These are phyloP conservation scores for Hemitrygon akajei DNA, from an alignment of 2,797 vertebrate genomes.

Conservation along the genomic window DNA sequence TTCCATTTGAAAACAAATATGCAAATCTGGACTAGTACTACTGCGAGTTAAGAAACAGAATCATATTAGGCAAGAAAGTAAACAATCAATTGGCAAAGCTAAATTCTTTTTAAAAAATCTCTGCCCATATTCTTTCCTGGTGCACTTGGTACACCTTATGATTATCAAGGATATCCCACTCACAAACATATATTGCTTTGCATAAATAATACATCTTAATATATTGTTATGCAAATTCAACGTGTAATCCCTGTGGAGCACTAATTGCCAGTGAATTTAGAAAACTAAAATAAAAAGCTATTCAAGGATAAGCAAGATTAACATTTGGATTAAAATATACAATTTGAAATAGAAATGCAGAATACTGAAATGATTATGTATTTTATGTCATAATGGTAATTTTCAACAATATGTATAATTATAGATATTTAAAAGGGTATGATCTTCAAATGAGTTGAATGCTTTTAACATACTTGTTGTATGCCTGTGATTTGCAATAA, in stretches of 20 bases:
- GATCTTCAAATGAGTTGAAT: neutral
- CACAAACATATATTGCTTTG: neutral
- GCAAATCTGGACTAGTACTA: too few species aligned
- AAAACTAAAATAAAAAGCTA: neutral
- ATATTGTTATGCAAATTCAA: slow-evolving; percentile 24
- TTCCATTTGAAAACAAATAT: too few species aligned
- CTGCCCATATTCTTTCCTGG: neutral
- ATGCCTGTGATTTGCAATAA: neutral
- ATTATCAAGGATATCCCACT: neutral
- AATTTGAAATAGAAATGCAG: neutral
- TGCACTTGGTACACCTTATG: neutral
- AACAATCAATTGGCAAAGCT: neutral
- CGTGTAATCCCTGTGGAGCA: neutral
- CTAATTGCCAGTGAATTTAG: slow-evolving; percentile 21
- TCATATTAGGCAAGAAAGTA: neutral
- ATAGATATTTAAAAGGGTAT: neutral
- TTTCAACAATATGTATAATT: neutral
- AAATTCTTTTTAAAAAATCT: neutral
- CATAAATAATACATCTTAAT: neutral
- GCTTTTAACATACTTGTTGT: neutral
- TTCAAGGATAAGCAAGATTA: neutral
- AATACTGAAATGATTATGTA: neutral
- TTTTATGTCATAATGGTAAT: neutral
- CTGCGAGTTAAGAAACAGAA: neutral
- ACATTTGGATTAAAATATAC: neutral